phyloP scores from a whole-genome alignment of 2,888 invertebrate species.

The Psococerastis gibbosa region DNA sequence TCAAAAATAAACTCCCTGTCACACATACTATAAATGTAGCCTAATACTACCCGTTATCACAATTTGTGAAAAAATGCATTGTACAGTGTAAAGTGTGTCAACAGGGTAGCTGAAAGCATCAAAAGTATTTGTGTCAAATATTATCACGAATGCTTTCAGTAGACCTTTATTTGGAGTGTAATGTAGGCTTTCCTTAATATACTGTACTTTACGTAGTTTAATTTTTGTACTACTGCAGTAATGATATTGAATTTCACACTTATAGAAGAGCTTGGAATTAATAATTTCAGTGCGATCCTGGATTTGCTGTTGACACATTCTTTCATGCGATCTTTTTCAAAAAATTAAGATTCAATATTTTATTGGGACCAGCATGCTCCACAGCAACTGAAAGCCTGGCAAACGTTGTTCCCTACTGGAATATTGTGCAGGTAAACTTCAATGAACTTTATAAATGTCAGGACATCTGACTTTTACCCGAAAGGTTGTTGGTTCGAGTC shows the following conservation, averaged over 20 bases:
- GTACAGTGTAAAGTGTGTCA: too few species aligned
- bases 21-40: too few species aligned
- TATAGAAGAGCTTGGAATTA: not conserved
- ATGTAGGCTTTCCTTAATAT: slow-evolving; percentile 21
- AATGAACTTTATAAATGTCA: too few species aligned
- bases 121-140: too few species aligned
- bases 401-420: slow-evolving; percentile 83
- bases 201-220: not conserved
- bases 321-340: slow-evolving; percentile 78
- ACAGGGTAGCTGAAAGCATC: too few species aligned
- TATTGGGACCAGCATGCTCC: slow-evolving; percentile 76
- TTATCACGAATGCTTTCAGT: too few species aligned
- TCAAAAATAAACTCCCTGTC: too few species aligned
- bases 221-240: not conserved
- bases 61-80: too few species aligned
- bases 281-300: slow-evolving; percentile 66
- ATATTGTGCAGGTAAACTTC: slow-evolving; percentile 63
- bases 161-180: too few species aligned
- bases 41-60: too few species aligned
- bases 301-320: slow-evolving; percentile 76
- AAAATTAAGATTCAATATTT: slow-evolving; percentile 48
- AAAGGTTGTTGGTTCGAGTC: too few species aligned
- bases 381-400: slow-evolving; percentile 83
- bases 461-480: too few species aligned
- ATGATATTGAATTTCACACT: not conserved